A percentile compares a stretch with the other conserved stretches of the same genome.
Conservation (phyloP, 92 coral and sea anemone species). For the Zoanthus gigantus region DNA sequence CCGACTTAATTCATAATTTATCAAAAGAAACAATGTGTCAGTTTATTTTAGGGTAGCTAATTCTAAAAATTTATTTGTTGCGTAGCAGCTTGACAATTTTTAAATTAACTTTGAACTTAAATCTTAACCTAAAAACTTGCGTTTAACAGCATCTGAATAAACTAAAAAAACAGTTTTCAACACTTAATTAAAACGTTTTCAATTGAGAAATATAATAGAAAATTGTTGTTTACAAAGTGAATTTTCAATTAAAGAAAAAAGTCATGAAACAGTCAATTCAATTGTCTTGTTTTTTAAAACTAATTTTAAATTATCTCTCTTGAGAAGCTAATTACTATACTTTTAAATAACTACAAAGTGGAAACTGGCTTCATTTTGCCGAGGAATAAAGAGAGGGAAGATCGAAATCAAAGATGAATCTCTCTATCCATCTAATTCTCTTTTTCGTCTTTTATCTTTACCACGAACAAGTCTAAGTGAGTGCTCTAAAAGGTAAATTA, state of each 20-base stretch:
- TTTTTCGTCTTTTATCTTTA: not conserved
- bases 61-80: no score
- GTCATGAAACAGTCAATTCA: not conserved
- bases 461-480: not conserved
- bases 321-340: not conserved
- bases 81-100: no score
- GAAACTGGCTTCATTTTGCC: not conserved
- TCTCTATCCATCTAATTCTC: not conserved
- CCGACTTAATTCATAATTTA: no score
- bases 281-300: not conserved
- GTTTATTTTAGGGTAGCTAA: no score
- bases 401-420: not conserved
- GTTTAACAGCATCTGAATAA: slow-evolving; percentile 2
- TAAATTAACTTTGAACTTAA: not conserved
- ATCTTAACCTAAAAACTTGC: not conserved
- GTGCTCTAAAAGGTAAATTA: slow-evolving; percentile 1
- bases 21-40: no score
- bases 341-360: not conserved
- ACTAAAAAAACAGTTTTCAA: not conserved
- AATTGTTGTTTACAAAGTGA: not conserved
- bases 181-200: no score
- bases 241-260: not conserved
- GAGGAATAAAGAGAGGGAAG: not conserved
- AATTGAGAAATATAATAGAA: not conserved
- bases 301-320: not conserved